These are phyloP conservation scores for Nasonia vitripennis DNA, from an alignment of 1,140 invertebrate genomes.

Conservation along the genomic window DNA sequence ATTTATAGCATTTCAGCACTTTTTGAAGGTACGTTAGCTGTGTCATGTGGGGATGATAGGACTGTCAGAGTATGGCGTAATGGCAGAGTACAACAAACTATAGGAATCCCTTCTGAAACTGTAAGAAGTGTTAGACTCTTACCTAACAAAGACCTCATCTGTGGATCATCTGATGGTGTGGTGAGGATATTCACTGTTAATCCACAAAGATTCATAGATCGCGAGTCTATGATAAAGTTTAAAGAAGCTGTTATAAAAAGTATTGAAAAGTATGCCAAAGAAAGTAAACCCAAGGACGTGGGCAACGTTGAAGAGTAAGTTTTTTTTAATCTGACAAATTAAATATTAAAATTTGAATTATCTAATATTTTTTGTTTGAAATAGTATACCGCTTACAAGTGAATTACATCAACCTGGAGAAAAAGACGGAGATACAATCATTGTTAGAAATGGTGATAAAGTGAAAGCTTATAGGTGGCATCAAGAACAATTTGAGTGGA, in stretches of 20 bases:
- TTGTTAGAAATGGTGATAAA: constrained; percentile 84
- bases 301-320: constrained; percentile 87
- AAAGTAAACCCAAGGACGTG: constrained; percentile 72
- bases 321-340: background rate
- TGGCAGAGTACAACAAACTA: constrained; percentile 81
- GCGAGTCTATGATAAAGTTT: constrained; percentile 79
- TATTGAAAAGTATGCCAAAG: constrained; percentile 79
- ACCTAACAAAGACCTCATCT: constrained; percentile 90
- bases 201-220: constrained; percentile 80
- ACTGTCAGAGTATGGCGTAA: constrained; percentile 88
- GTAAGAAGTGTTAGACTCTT: constrained; percentile 91
- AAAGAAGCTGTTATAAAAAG: constrained; percentile 83
- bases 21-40: constrained; percentile 70
- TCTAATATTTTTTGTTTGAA: constrained; percentile 45
- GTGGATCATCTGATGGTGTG: constrained; percentile 90
- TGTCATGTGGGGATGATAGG: constrained; percentile 90
- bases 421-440: constrained; percentile 89
- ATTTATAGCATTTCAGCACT: constrained; percentile 79
- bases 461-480: constrained; percentile 91
- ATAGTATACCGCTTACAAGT: constrained; percentile 84
- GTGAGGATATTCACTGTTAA: constrained; percentile 89
- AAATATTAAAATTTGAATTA: constrained; percentile 1
- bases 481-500: constrained; percentile 83
- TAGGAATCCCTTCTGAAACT: constrained; percentile 89
- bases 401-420: constrained; percentile 86